Base-by-base conservation (phyloP, 2,797 vertebrate genomes). In the Acanthopagrus latus region DNA sequence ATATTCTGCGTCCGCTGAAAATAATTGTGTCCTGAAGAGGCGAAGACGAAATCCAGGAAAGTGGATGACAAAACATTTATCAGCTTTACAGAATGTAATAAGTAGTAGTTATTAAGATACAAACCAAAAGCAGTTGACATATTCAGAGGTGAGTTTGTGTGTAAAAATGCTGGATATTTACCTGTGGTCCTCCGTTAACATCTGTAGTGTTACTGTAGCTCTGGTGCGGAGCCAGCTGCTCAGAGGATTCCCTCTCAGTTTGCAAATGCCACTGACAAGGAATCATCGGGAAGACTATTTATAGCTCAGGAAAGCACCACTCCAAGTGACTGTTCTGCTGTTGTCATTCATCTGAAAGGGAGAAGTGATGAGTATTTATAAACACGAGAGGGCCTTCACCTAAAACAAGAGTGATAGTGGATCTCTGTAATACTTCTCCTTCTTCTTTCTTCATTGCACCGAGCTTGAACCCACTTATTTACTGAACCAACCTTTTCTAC, bases 221-320 rank as follows among this genome's bases (percentile, higher is more conserved):
- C 47, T 58, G 50, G 54, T 78, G 74, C 21, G n/a, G 25, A 68
- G 64, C 78, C 82, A 89, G 81, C 80, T 88, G 89, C 74, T 84
- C 55, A 7, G 86, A 90, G 89, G 90, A 90, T 91, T 91, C 88
- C 89, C 87, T 84, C 79, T 66, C 70, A 80, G 85, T 86, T 74
- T 70, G 50, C 54, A 81, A 78, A 80, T 75, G 57, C 69, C 71
- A 77, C 69, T 46, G 58, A 78, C 71, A 72, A 71, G 43, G 65
- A 79, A 62, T 76, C 57, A 69, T 33, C 3, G 4, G 43, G n/a
- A 64, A 23, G 25, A 58, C 81, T 93, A 91, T 91, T 86, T 78
- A 84, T 93, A 93, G 85, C 79, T 2, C 54, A 81, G 71, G 62
- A 79, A 73, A 82, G 68, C 65, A 78, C 68, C 23, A 44, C 43